Evolutionary conservation across 1,140 invertebrate genomes (phyloP).

Genomic region (Drosophila pallidifrons): DNA sequence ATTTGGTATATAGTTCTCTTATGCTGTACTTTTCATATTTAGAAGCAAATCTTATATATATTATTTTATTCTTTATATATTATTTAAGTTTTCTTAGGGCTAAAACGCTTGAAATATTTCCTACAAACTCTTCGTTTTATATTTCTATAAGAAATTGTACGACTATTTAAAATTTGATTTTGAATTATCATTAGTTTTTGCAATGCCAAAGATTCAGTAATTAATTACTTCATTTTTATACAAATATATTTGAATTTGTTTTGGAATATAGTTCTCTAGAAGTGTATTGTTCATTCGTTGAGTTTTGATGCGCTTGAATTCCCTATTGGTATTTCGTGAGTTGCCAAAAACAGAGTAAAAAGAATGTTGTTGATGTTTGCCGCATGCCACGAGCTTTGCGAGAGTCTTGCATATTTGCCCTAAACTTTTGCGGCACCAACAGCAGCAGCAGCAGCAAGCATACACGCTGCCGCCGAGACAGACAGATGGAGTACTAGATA

Average conservation of each 20-base stretch:
- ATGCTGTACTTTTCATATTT: too few relatives aligned
- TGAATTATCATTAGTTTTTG: too few relatives aligned
- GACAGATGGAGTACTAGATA: conserved; percentile 22
- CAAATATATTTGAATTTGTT: not conserved
- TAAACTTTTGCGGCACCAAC: conserved; percentile 75
- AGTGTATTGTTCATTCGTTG: conserved; percentile 32
- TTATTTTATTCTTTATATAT: too few relatives aligned
- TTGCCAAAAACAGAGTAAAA: conserved; percentile 17
- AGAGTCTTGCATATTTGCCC: conserved; percentile 74
- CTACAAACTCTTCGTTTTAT: too few relatives aligned
- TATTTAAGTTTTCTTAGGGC: too few relatives aligned
- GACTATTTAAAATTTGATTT: too few relatives aligned
- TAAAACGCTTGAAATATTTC: too few relatives aligned
- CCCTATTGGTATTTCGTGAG: conserved; percentile 16
- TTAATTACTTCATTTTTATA: not conserved
- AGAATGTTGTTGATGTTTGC: conserved; percentile 73
- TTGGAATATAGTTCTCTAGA: not conserved
- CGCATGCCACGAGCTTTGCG: conserved; percentile 70
- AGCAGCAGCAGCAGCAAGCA: not conserved
- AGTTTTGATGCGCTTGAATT: too few relatives aligned
- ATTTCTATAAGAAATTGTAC: too few relatives aligned
- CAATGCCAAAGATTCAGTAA: too few relatives aligned
- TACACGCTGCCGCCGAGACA: conserved; percentile 29
- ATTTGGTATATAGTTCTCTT: too few relatives aligned
- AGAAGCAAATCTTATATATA: too few relatives aligned